Base-by-base conservation (phyloP, 2,113 vertebrate species). In the Chionomys nivalis region DNA sequence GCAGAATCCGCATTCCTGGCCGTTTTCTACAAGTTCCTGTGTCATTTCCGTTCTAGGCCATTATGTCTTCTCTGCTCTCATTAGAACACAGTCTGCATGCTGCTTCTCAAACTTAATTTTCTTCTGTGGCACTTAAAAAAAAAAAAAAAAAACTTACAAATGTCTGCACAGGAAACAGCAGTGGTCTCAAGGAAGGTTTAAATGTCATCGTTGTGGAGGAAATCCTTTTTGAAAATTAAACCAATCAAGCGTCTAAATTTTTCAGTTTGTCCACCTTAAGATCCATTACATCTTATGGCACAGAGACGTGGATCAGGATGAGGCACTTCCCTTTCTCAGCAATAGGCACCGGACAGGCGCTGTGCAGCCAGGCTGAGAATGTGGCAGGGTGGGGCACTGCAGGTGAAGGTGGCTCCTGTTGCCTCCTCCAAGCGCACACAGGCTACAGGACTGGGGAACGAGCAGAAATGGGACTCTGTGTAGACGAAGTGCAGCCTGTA, bases 221-320 rank as follows among this genome's bases (percentile, higher is more conserved):
- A 94, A 63, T 68, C 16, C 21, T 77, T 79, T 86, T 78, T 86
- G 66, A 31, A 95, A 95, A 83, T 68, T 65, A 92, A 92, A 36
- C 47, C 55, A 95, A 95, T 61, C 11, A 33, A 3, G 76, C 72
- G 88, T 68, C 63, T 88, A 42, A 87, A 95, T 81, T 94, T 87
- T n/a, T 0, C 42, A 78, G n/a, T 33, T 61, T 33, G 36, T 87
- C 83, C 77, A 2, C 55, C 77, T 89, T 85, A 87, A 81, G 36
- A 92, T 88, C 10, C n/a, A 72, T 28, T 89, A 75, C 33, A 90
- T 89, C 68, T 68, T 82, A 33, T 92, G 91, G 72, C 2, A 70
- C 19, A 87, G n/a, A 55, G 90, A 85, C 90, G 92, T 31, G 61
- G 75, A 93, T 70, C 77, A 89, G 87, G 19, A 89, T 76, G 94